Evolutionary conservation across 2,888 invertebrate species (phyloP), one percentile per base, ranked within the genome.

Genomic region (Lacanobia oleracea): DNA sequence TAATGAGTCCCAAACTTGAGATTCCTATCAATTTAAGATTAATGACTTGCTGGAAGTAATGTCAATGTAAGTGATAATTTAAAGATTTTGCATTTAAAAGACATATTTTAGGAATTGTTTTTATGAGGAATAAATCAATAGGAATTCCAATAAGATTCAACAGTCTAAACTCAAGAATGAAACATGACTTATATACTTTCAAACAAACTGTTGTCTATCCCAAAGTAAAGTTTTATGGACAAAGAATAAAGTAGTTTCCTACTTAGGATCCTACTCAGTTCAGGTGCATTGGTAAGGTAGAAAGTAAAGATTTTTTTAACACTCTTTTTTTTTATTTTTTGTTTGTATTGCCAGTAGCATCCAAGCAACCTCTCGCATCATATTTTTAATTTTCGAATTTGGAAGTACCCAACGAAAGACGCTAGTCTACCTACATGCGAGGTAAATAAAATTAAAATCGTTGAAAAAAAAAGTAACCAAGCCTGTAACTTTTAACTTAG

Each of bases 391-490:
- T 71, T 60, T 71, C 3, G n/a, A 37, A 18, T 77, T 53, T 0
- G 3, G 51, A 62, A 8, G 16, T 56, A 6, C 18, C 12, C 10
- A 54, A 50, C 45, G 10, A 18, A 57, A 37, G 59, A 67, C n/a
- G 65, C 67, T 62, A 73, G 59, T 45, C 69, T 69, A 64, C 82
- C 48, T 74, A n/a, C 63, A 67, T n/a, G 48, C 16, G 27, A 2
- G 48, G 18, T 56, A 63, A 63, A 43, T 56, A 60, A 63, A 48
- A 60, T 56, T 43, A 27, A 57, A 37, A 40, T 21, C 37, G 7
- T 33, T 18, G 6, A 33, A 37, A 18, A 51, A 70, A 40, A 68
- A 23, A 61, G 43, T 64, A 68, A 43, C 43, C 18, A 66, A 18
- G 61, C 16, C 16, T 63, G 61, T 78, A 53, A 48, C 18, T 21